These are phyloP conservation scores for Pyxicephalus adspersus DNA, from an alignment of 2,113 vertebrate genomes.

Conservation along the genomic window DNA sequence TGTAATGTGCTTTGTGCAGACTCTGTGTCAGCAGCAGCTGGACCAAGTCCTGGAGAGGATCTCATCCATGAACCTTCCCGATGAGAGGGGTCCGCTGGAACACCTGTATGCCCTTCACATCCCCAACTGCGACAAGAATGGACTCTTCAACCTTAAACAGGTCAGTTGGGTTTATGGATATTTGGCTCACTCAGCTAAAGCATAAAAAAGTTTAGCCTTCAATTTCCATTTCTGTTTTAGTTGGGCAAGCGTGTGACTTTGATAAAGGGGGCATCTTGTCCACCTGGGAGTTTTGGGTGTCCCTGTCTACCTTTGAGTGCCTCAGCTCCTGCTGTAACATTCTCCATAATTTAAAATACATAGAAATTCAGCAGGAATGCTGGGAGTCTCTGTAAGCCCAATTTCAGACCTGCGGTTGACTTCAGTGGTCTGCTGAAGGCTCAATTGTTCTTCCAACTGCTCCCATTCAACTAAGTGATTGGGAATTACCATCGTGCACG, in stretches of 20 bases:
- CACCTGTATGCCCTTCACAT: constrained; percentile 91
- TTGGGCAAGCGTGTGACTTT: no score
- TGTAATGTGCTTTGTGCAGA: constrained; percentile 68
- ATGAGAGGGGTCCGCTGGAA: constrained; percentile 89
- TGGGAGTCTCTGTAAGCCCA: not conserved
- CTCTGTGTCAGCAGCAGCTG: constrained; percentile 88
- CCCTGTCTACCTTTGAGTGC: no score
- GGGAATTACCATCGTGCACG: no score
- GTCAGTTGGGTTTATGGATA: constrained; percentile 64
- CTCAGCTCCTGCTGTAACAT: not conserved
- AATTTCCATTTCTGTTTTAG: no score
- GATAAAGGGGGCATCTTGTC: no score
- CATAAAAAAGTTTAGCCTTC: no score
- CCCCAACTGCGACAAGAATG: constrained; percentile 94
- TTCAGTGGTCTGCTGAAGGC: no score
- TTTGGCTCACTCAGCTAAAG: no score
- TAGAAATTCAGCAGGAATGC: not conserved
- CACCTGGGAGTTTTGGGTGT: no score
- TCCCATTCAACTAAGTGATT: no score
- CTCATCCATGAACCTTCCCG: constrained; percentile 85
- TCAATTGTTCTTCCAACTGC: no score
- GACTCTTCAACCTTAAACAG: constrained; percentile 95
- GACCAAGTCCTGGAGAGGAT: constrained; percentile 90
- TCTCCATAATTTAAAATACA: not conserved
- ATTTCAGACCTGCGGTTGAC: no score